Evolutionary conservation across 2,888 invertebrate species (phyloP).

Genomic region (Dicranocentrus wangi): DNA sequence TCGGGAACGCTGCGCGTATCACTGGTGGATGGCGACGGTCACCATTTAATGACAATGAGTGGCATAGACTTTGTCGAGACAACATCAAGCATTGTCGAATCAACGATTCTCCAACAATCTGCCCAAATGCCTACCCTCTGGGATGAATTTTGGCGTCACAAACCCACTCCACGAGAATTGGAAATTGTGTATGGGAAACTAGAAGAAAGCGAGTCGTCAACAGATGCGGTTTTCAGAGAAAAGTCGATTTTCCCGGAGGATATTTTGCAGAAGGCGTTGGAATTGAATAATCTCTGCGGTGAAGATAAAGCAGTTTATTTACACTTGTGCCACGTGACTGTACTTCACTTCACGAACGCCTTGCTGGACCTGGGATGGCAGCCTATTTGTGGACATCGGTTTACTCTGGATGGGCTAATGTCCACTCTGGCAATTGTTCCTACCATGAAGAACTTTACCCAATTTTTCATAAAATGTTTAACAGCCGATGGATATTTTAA

Average conservation of each 20-base stretch:
- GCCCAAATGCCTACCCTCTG: slow-evolving; percentile 22
- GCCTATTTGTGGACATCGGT: too few species aligned
- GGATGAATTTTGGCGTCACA: slow-evolving; percentile 30
- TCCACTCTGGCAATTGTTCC: too few species aligned
- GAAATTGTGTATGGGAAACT: too few species aligned
- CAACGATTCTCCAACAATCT: slow-evolving; percentile 13
- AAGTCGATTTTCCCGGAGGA: neutral
- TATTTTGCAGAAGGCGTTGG: too few species aligned
- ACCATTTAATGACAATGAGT: slow-evolving; percentile 1
- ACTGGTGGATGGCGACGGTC: slow-evolving; percentile 27
- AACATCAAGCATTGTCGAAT: slow-evolving; percentile 23
- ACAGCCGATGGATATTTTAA: too few species aligned
- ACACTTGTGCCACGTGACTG: neutral
- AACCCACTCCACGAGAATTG: too few species aligned
- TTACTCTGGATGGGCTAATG: too few species aligned
- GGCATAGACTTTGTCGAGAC: slow-evolving; percentile 43
- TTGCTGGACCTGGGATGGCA: too few species aligned
- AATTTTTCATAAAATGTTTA: too few species aligned
- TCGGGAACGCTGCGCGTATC: neutral
- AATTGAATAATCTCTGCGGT: too few species aligned
- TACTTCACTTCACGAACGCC: too few species aligned
- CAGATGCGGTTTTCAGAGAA: neutral
- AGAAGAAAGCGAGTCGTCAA: neutral
- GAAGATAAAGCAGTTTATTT: neutral
- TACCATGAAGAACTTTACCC: too few species aligned